Base-by-base conservation (phyloP, 2,113 vertebrate species). In the Puffinus mauretanicus region DNA sequence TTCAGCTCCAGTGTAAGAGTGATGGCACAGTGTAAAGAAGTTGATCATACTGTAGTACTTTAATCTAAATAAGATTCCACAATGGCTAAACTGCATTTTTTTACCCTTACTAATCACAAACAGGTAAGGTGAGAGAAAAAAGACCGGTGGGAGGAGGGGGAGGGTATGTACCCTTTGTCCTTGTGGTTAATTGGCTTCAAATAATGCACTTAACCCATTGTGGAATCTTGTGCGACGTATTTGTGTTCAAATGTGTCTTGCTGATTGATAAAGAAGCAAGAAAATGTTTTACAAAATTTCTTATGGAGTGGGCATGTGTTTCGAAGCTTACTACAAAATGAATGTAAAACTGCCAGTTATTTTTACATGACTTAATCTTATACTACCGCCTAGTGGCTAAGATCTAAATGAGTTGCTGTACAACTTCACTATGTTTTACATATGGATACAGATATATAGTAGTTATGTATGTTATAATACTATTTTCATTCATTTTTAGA, bases 311-410 rank as follows among this genome's bases (percentile, higher is more conserved):
- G 29, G 22, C 42, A 36, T 6, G 6, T n/a, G 20, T 42, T 90
- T 47, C n/a, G 10, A 84, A 86, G 27, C 54, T 71, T 58, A 21
- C 57, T 42, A 26, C 14, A 52, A 77, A 58, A 65, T 8, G 3
- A 73, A 57, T 49, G 26, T 14, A 24, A 34, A 86, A 38, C 22
- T 3, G 38, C 3, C 1, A 1, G 14, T 30, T 85, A 38, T 11
- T 76, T 66, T 82, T 21, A 73, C 47, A 22, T 89, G 21, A 65
- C 19, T 62, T 86, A 82, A 94, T 94, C 86, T 76, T 94, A 69
- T 67, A 89, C 91, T 89, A 69, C 92, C 95, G 10, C 91, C 92
- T 94, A 94, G 91, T 96, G 97, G 95, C 69, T 49, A 62, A 60
- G 3, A 5, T 42, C 51, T 92, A 52, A 80, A 90, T 13, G 11